Evolutionary conservation across 2,797 vertebrate species (phyloP), one percentile per base, ranked within the genome.

Genomic region (Xiphophorus birchmanni): DNA sequence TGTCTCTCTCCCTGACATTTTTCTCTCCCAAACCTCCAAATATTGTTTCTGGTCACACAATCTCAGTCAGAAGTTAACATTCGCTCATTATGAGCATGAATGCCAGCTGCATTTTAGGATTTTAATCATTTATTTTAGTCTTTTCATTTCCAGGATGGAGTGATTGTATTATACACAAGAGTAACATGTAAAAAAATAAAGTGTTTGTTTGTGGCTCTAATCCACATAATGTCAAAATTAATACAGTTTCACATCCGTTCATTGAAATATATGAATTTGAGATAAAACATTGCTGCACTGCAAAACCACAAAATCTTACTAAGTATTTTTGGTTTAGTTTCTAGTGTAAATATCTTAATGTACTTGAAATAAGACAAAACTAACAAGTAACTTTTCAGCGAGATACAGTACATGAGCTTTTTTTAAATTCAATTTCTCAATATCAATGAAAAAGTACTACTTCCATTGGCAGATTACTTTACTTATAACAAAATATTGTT

Each of bases 1-100:
- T 83, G 50, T 76, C 45, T 83, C 40, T 80, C 78, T 83, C 44
- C 10, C 50, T 83, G 80, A 77, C 48, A 9, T 82, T 75, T 85
- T 79, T 77, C 72, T 84, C 58, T 67, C n/a, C 3, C 42, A 71
- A 79, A 76, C 44, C 44, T 73, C 73, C 74, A 77, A 18, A 23
- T 72, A 7, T 8, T 79, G 75, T 71, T 74, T 44, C 35, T 74
- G 37, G 17, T 82, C 42, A 47, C 69, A 45, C 69, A n/a, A 6
- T 45, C 5, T 29, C 67, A 44, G 40, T 71, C 67, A 47, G 69
- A 72, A 47, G 42, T 44, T 29, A 71, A 71, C 26, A 45, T 29
- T 47, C 1, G 17, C 13, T 72, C 42, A 72, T 45, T 15, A 72
- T 29, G 44, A 15, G 42, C 44, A 47, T 29, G 26, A 8, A 47